phyloP scores from a whole-genome alignment of 2,888 invertebrate species.

The Thymelicus acteon region DNA sequence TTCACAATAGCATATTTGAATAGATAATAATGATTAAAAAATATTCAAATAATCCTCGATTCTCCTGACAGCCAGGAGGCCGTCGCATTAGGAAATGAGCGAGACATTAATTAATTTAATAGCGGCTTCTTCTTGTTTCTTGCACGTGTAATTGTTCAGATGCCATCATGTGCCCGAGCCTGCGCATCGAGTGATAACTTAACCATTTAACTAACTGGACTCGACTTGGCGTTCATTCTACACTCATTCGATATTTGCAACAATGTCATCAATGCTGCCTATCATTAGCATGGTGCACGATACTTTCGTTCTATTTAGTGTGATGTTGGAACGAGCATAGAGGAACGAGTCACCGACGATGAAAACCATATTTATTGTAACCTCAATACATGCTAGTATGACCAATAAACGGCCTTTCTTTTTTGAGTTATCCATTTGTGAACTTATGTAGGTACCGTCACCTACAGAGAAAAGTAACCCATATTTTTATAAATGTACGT shows the following conservation, averaged over 20 bases:
- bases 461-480: no score
- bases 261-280: neutral
- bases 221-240: conserved; percentile 31
- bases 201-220: conserved; percentile 53
- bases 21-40: conserved; percentile 7
- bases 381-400: no score
- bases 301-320: no score
- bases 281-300: no score
- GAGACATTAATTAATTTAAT: conserved; percentile 47
- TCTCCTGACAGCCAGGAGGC: neutral
- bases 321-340: no score
- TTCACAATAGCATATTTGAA: neutral
- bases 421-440: no score
- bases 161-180: conserved; percentile 47
- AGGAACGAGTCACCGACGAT: no score
- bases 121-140: conserved; percentile 49
- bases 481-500: no score
- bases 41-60: conserved; percentile 4
- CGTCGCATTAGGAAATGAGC: no score
- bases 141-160: conserved; percentile 52
- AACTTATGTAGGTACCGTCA: no score
- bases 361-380: no score
- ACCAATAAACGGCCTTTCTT: no score
- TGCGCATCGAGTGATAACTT: conserved; percentile 55
- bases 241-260: conserved; percentile 6